Percentiles rank a stretch among this genome's conserved stretches.
phyloP scores from a whole-genome alignment of 2,113 vertebrate genomes.

The Indicator maculatus region DNA sequence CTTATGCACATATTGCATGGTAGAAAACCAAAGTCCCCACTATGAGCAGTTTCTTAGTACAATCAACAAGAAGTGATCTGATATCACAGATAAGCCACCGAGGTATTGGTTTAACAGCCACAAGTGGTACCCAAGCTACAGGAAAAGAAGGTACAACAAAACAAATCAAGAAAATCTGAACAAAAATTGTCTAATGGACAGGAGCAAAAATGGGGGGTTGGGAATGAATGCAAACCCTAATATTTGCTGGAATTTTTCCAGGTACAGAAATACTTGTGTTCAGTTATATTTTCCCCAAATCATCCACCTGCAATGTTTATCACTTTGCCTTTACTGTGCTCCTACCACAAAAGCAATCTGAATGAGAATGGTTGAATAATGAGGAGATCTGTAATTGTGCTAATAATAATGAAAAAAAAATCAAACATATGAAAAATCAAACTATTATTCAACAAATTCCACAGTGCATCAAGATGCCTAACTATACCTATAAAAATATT shows the following conservation, averaged over 20 bases:
- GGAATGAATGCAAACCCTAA: neutral
- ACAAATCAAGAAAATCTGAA: neutral
- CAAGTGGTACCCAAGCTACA: neutral
- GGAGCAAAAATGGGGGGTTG: neutral
- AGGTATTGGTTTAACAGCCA: neutral
- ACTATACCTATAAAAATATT: neutral
- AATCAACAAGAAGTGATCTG: neutral
- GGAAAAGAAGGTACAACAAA: neutral
- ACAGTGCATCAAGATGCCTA: neutral
- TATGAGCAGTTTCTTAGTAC: neutral
- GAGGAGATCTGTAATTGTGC: neutral
- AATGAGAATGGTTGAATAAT: neutral
- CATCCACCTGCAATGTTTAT: neutral
- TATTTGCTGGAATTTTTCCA: neutral
- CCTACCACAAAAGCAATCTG: neutral
- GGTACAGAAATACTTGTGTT: neutral
- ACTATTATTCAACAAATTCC: neutral
- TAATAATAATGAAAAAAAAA: neutral
- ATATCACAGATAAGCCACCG: neutral
- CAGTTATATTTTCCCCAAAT: neutral
- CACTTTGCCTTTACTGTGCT: neutral
- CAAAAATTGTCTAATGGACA: neutral
- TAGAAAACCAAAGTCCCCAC: neutral
- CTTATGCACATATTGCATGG: accelerated
- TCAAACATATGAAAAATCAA: neutral